Evolutionary conservation across 2,113 vertebrate species (phyloP), one percentile per base, ranked within the genome.

Genomic region (Suncus etruscus): DNA sequence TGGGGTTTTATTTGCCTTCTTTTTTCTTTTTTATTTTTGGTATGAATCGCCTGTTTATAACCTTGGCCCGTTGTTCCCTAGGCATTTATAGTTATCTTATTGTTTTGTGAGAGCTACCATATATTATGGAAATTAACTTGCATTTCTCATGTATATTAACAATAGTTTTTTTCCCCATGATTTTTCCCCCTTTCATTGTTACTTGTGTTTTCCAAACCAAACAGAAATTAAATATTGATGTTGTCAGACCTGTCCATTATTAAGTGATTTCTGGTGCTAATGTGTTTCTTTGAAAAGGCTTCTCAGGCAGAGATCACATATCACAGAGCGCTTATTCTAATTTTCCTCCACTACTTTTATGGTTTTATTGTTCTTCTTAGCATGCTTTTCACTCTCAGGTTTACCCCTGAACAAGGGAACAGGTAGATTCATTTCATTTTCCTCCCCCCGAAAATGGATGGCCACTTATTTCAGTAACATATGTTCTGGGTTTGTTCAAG

Each of bases 31-130:
- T 15, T 61, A 6, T 2, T 39, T 39, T 39, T 39, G 39, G 8
- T 32, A 15, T 73, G 51, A 31, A n/a, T 89, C 78, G 51, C 27
- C 51, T 66, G 8, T 91, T 91, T 94, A 90, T 68, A 70, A 78
- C 50, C 3, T 45, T n/a, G 54, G 2, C 47, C 68, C 80, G 0
- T 58, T 72, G 51, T 65, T 79, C 14, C 65, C 22, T 61, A 54
- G 51, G 61, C 80, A 48, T 86, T 79, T 75, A 48, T 68, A 39
- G 82, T 58, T 79, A n/a, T 51, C 68, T 80, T 70, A 48, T 11
- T 91, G 66, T 72, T 65, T 85, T 27, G 0, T 87, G 75, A 79
- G 45, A 83, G 54, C 47, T 73, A 31, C 74, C 24, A 9, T 25
- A 25, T 48, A 48, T 32, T 50, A 78, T 32, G 11, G 61, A 69